These are phyloP conservation scores for Sepiola atlantica DNA, from an alignment of 2,888 invertebrate species.

Conservation along the genomic window DNA sequence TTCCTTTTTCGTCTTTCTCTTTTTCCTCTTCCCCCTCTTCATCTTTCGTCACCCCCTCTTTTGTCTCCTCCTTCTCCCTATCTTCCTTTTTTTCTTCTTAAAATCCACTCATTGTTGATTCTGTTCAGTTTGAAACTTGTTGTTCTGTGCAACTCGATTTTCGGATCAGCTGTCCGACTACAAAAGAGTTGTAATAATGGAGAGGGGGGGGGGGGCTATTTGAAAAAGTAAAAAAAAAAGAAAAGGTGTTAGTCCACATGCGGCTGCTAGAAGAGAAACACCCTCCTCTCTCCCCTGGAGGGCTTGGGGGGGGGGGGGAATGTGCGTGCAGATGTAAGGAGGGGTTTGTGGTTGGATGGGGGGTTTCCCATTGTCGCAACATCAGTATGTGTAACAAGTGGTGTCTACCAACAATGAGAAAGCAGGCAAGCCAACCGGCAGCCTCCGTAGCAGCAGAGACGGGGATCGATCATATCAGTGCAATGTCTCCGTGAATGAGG, in stretches of 20 bases:
- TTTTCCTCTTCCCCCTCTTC: neutral
- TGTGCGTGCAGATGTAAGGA: neutral
- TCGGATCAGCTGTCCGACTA: constrained; percentile 10
- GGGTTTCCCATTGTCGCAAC: too few relatives aligned
- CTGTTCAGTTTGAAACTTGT: neutral
- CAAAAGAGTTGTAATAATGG: neutral
- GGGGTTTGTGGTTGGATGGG: too few relatives aligned
- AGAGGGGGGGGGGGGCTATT: neutral
- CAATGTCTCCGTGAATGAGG: neutral
- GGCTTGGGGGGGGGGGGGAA: neutral
- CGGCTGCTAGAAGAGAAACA: neutral
- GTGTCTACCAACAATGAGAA: too few relatives aligned
- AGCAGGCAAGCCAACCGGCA: too few relatives aligned
- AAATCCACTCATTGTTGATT: neutral
- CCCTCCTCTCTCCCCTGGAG: too few relatives aligned
- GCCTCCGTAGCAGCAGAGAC: too few relatives aligned
- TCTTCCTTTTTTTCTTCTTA: neutral
- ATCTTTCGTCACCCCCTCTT: neutral
- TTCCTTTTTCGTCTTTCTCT: constrained; percentile 24
- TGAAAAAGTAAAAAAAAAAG: neutral
- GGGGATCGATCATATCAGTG: neutral
- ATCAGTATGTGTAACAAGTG: too few relatives aligned
- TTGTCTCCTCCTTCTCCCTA: neutral
- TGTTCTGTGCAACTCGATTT: neutral
- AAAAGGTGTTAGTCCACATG: neutral